phyloP scores from a whole-genome alignment of 2,113 vertebrate species.

The Barnardius zonarius region DNA sequence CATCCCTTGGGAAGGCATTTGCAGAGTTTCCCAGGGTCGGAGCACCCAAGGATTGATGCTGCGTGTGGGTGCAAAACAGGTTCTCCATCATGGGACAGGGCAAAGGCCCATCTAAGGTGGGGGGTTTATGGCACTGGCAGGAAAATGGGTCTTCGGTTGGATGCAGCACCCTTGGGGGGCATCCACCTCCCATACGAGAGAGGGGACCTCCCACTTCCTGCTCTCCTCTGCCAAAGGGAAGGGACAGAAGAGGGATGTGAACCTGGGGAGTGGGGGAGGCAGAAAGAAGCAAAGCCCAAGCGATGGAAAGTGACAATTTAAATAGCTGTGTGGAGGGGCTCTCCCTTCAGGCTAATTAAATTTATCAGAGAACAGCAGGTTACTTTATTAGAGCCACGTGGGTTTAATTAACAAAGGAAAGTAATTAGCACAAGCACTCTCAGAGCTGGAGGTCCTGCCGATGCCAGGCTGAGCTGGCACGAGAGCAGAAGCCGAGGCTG shows the following conservation, averaged over 20 bases:
- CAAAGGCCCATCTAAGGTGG: background rate
- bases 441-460: conserved; percentile 45
- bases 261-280: background rate
- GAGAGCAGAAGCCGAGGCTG: background rate
- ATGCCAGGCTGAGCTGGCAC: background rate
- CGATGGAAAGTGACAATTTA: conserved; percentile 77
- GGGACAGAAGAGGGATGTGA: background rate
- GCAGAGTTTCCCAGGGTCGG: accelerated
- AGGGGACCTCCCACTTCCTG: background rate
- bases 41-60: background rate
- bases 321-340: conserved; percentile 74
- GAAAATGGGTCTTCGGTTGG: background rate
- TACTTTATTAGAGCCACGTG: conserved; percentile 79
- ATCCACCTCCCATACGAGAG: accelerated
- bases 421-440: conserved; percentile 73
- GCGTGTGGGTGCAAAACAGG: background rate
- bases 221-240: background rate
- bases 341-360: conserved; percentile 80
- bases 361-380: conserved; percentile 81
- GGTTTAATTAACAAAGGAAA: conserved; percentile 75
- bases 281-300: conserved; percentile 30
- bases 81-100: background rate
- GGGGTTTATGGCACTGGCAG: background rate
- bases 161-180: background rate
- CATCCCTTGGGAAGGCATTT: accelerated